Evolutionary conservation across 2,113 vertebrate genomes (phyloP), one percentile per base, ranked within the genome.

Genomic region (Galbula dea): DNA sequence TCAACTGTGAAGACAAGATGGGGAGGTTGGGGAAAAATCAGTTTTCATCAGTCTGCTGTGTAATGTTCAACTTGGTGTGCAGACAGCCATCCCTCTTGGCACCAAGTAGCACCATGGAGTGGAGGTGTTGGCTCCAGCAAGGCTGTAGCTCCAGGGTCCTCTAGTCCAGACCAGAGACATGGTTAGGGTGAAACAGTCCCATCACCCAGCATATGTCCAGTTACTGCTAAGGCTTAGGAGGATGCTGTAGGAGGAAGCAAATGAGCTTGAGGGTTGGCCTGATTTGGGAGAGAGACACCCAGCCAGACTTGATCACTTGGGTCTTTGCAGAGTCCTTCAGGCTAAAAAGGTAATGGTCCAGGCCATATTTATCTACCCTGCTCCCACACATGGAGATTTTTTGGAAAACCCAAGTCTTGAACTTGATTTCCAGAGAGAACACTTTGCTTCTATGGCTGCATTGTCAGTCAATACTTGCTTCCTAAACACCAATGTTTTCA

Each of bases 1-100:
- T 84, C 81, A 93, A 80, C 86, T 92, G 61, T 36, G 73, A 96
- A 84, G 61, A 90, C 81, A 89, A 94, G 93, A 86, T 5, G 39
- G 36, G 39, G 55, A 90, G 72, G 27, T 43, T 82, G 54, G n/a
- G 61, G 57, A 9, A 17, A 91, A 93, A 96, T 72, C 27, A 83
- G 43, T 84, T 93, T 84, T 43, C 61, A 67, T 72, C 68, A 74
- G 46, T 77, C 80, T 88, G 68, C 76, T 83, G 43, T 78, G 65
- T 51, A 68, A 77, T 27, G 39, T 72, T 86, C 61, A 90, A 37
- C 51, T 59, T 46, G 39, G 77, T 5, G 0, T 27, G 34, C 93
- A 88, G 65, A 73, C 72, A 92, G 49, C 51, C 22, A 5, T 48
- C 11, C 14, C 8, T 79, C 37, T 66, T 82, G 62, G 52, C 88